A percentile compares a stretch with the other conserved stretches of the same genome.
These are phyloP conservation scores for Oenanthe melanoleuca DNA, from an alignment of 2,113 vertebrate genomes.

Conservation along the genomic window DNA sequence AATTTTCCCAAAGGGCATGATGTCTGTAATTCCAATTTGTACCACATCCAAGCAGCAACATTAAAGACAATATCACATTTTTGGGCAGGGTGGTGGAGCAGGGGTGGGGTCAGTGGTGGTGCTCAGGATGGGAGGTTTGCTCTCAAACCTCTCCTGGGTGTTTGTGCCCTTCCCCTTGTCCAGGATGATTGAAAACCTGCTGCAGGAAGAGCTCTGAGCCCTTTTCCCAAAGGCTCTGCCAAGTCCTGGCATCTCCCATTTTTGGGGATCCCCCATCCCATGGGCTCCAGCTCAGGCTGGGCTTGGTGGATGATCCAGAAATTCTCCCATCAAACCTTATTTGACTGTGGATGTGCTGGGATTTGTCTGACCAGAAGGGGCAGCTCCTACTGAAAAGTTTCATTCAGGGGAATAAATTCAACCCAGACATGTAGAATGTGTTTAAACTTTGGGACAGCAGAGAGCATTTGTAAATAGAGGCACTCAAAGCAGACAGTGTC, in stretches of 20 bases:
- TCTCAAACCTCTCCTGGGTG: background rate
- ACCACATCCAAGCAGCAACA: background rate
- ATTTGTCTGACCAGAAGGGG: background rate
- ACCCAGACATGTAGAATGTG: background rate
- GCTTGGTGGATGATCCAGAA: background rate
- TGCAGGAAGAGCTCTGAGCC: background rate
- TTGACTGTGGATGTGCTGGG: background rate
- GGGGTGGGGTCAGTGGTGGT: accelerated
- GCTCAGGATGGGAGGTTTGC: accelerated
- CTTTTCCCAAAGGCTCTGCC: background rate
- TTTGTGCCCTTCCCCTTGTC: background rate
- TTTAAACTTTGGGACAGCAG: constrained; percentile 12
- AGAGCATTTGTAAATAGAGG: constrained; percentile 35
- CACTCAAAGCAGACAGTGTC: background rate
- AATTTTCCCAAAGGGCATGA: background rate
- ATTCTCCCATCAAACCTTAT: background rate
- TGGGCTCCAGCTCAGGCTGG: background rate
- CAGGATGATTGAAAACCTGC: accelerated
- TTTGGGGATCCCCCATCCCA: accelerated
- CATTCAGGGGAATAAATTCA: constrained; percentile 18
- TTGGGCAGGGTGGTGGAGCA: background rate
- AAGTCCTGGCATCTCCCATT: background rate
- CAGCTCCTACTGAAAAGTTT: constrained; percentile 1
- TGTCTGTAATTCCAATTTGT: background rate
- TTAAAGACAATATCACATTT: background rate